A percentile compares a stretch with the other conserved stretches of the same genome.
These are phyloP conservation scores for Glomeris maerens DNA, from an alignment of 1,140 invertebrate genomes.

Conservation along the genomic window DNA sequence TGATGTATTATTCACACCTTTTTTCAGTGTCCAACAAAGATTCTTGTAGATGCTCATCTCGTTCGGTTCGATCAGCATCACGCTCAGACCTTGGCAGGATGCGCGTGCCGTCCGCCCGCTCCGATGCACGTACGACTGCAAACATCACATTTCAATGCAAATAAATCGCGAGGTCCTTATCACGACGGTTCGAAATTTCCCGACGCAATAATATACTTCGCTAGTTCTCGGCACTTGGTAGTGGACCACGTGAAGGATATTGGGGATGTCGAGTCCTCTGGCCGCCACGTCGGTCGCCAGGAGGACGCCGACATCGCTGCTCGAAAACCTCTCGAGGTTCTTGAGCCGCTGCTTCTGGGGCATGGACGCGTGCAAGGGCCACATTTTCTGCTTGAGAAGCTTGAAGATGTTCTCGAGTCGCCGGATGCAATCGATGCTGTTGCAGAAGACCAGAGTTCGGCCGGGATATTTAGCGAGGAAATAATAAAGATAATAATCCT, in stretches of 20 bases:
- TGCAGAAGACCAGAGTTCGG: slow-evolving; percentile 89
- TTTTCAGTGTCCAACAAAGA: slow-evolving; percentile 64
- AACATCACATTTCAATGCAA: not conserved
- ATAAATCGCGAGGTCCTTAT: not conserved
- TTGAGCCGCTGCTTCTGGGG: slow-evolving; percentile 84
- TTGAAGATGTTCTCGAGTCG: slow-evolving; percentile 65
- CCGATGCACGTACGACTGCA: slow-evolving; percentile 78
- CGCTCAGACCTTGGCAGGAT: slow-evolving; percentile 69
- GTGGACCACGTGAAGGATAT: slow-evolving; percentile 89
- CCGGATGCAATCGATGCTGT: slow-evolving; percentile 86
- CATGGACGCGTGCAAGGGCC: slow-evolving; percentile 89
- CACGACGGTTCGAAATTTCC: not conserved
- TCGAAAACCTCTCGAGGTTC: slow-evolving; percentile 81
- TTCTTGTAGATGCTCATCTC: slow-evolving; percentile 68
- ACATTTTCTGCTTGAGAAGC: slow-evolving; percentile 57
- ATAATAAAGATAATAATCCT: slow-evolving; percentile 86
- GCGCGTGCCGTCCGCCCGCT: slow-evolving; percentile 91
- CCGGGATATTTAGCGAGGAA: slow-evolving; percentile 71
- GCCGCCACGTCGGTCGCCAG: slow-evolving; percentile 96
- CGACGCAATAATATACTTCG: slow-evolving; percentile 45
- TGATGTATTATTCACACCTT: too few species aligned
- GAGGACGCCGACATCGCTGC: slow-evolving; percentile 48
- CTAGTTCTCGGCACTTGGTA: slow-evolving; percentile 92
- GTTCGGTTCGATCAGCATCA: slow-evolving; percentile 77
- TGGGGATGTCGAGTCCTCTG: slow-evolving; percentile 86